phyloP scores from a whole-genome alignment of 2,888 invertebrate genomes.

The Synanthedon vespiformis region DNA sequence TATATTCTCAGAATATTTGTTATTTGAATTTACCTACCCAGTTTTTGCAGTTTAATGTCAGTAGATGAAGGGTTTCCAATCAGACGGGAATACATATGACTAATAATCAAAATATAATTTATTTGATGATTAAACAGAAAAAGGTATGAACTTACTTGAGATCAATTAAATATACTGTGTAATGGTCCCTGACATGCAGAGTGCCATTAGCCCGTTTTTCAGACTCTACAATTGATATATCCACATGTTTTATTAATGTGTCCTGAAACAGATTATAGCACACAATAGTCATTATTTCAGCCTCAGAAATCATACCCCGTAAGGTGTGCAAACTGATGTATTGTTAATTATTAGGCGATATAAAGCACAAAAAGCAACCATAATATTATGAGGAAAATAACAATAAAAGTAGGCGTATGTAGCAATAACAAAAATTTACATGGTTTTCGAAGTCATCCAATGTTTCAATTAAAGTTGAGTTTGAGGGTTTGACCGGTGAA shows the following conservation, averaged over 20 bases:
- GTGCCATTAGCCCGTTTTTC: constrained; percentile 82
- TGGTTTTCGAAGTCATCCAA: constrained; percentile 49
- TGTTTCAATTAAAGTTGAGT: constrained; percentile 41
- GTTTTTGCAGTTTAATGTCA: too few species aligned
- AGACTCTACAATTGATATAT: constrained; percentile 81
- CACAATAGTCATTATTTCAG: constrained; percentile 2
- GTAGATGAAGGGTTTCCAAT: too few species aligned
- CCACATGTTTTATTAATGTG: constrained; percentile 76
- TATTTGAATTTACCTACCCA: too few species aligned
- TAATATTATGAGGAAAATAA: neutral
- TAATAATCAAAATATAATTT: too few species aligned
- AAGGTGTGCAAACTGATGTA: neutral
- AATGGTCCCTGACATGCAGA: constrained; percentile 80
- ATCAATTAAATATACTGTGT: constrained; percentile 83
- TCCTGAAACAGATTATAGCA: constrained; percentile 61
- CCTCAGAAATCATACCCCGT: too few species aligned
- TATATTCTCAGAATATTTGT: too few species aligned
- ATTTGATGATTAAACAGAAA: too few species aligned
- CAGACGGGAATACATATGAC: too few species aligned
- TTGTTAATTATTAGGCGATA: neutral
- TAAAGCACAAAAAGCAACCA: neutral
- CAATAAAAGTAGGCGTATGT: constrained; percentile 40
- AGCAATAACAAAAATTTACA: constrained; percentile 25
- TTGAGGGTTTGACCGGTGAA: constrained; percentile 39
- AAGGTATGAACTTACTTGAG: constrained; percentile 70